Base-by-base conservation (phyloP, 37 sponge, comb jelly and placozoan genomes). In the Agelas oroides region DNA sequence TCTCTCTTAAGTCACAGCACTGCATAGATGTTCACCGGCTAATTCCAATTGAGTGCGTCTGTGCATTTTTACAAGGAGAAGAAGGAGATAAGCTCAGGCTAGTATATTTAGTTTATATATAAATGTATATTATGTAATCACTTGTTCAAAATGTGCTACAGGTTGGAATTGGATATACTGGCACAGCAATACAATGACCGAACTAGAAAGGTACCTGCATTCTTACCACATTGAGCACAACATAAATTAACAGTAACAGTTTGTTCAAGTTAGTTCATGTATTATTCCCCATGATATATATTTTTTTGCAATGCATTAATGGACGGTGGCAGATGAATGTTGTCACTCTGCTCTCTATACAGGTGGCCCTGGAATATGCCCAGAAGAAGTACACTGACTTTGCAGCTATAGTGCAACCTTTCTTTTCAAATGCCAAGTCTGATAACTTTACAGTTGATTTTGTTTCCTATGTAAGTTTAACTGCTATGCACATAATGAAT, bases 371-470 rank as follows among this genome's bases (percentile, higher is more conserved):
- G 31, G 78, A 76, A 25, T 83, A 82, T 70, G 73, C 78, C 0
- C 19, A 35, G 55, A 79, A 77, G 36, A 77, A 84, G 34, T 87
- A 94, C 41, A 52, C 71, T 59, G 92, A 94, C 60, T 94, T 94
- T 90, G 91, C 92, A 18, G 95, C 77, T 59, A 77, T 94, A 35
- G 65, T 75, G 13, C 95, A 94, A 61, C 95, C 95, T 0, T 87
- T 88, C 65, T 53, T 87, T 32, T 78, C 79, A 56, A 74, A 85
- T 37, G 83, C 73, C 18, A 73, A 35, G 23, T 65, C 85, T 28
- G 85, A 76, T 24, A 67, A 76, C 21, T 82, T 90, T 23, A 70
- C 95, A 20, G 53, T 90, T 34, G 83, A 87, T 0, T 81, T 90
- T 57, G 59, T 94, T 27, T 94, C 95, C 41, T 35, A 53, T 54